A percentile compares a stretch with the other conserved stretches of the same genome.
phyloP scores from a whole-genome alignment of 2,888 invertebrate species.

The Hipparchia semele region DNA sequence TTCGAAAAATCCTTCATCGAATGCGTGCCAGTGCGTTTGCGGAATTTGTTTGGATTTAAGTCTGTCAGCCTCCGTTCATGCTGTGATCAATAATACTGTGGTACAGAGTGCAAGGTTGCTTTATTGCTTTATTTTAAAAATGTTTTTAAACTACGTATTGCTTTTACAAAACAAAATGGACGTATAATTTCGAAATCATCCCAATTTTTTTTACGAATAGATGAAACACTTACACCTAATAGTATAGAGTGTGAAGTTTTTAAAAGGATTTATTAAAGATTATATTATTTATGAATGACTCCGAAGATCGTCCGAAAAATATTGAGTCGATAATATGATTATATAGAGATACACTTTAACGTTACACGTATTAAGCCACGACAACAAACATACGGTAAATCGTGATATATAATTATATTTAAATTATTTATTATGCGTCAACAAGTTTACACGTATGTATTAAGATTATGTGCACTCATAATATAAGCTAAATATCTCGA shows the following conservation, averaged over 20 bases:
- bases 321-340: slow-evolving; percentile 34
- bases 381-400: slow-evolving; percentile 59
- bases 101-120: slow-evolving; percentile 51
- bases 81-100: slow-evolving; percentile 55
- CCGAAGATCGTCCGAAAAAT: slow-evolving; percentile 31
- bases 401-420: slow-evolving; percentile 48
- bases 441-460: slow-evolving; percentile 62
- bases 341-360: slow-evolving; percentile 39
- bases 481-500: slow-evolving; percentile 59
- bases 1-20: not conserved
- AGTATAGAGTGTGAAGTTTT: slow-evolving; percentile 57
- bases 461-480: slow-evolving; percentile 42
- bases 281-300: slow-evolving; percentile 27
- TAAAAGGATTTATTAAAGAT: slow-evolving; percentile 46
- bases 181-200: slow-evolving; percentile 66
- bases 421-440: slow-evolving; percentile 76
- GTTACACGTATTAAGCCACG: slow-evolving; percentile 59
- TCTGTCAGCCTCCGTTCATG: slow-evolving; percentile 47
- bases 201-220: slow-evolving; percentile 54
- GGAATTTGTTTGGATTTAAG: slow-evolving; percentile 35
- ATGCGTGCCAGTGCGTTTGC: slow-evolving; percentile 5
- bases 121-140: slow-evolving; percentile 68
- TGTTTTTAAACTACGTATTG: slow-evolving; percentile 56
- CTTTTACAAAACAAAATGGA: slow-evolving; percentile 64
- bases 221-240: slow-evolving; percentile 69